These are phyloP conservation scores for Echinarachnius parma DNA, from an alignment of 53 echinoderm and acorn worm species.

Conservation along the genomic window DNA sequence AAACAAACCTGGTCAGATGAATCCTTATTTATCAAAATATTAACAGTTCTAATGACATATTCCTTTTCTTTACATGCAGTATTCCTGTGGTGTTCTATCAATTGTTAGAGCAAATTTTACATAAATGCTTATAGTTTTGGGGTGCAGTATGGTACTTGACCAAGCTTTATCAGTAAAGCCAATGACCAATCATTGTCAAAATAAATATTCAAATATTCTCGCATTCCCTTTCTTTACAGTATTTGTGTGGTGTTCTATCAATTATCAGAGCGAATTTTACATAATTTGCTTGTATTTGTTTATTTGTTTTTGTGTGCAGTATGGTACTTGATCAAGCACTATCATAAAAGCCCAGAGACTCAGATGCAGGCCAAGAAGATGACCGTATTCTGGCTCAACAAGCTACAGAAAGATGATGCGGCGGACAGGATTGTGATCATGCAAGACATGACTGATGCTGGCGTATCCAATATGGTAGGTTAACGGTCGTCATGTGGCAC, in stretches of 20 bases:
- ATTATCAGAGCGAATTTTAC: background rate
- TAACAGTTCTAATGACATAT: too few species aligned
- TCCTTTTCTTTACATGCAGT: too few species aligned
- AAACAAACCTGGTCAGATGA: too few species aligned
- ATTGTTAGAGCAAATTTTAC: too few species aligned
- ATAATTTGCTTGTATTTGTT: background rate
- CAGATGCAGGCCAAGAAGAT: slow-evolving; percentile 56
- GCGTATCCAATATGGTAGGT: slow-evolving; percentile 84
- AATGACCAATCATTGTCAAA: too few species aligned
- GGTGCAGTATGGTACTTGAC: too few species aligned
- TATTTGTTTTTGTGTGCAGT: slow-evolving; percentile 42
- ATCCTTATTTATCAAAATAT: too few species aligned
- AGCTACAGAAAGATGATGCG: slow-evolving; percentile 68
- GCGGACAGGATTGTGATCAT: slow-evolving; percentile 60
- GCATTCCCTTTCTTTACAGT: background rate
- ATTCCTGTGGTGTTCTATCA: too few species aligned
- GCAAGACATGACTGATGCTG: slow-evolving; percentile 79
- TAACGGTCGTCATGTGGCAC: background rate
- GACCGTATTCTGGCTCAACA: slow-evolving; percentile 93
- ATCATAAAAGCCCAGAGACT: slow-evolving; percentile 61
- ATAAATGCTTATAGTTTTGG: too few species aligned
- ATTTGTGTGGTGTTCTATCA: background rate
- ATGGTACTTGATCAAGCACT: slow-evolving; percentile 69
- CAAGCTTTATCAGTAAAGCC: too few species aligned
- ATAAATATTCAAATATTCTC: too few species aligned